A percentile compares a stretch with the other conserved stretches of the same genome.
phyloP scores from a whole-genome alignment of 2,888 invertebrate species.

The Rugalucina vietnamica region DNA sequence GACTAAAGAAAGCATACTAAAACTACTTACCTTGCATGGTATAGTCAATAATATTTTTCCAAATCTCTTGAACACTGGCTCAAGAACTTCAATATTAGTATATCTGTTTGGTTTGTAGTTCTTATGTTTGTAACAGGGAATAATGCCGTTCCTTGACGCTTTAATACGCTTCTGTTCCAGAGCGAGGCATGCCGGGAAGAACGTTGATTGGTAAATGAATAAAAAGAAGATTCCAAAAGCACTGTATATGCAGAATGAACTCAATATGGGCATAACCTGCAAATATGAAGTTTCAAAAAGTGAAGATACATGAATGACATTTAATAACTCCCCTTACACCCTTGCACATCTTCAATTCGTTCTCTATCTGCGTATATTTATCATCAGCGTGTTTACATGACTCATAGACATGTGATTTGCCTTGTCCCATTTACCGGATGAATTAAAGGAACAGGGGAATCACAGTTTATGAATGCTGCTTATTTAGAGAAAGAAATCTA shows the following conservation, averaged over 20 bases:
- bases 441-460: too few species aligned
- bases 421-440: too few species aligned
- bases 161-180: constrained; percentile 86
- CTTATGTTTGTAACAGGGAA: constrained; percentile 88
- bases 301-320: too few species aligned
- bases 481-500: too few species aligned
- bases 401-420: too few species aligned
- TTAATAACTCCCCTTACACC: too few species aligned
- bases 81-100: constrained; percentile 2
- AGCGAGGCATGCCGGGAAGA: constrained; percentile 91
- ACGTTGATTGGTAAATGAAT: constrained; percentile 88
- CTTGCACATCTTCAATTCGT: too few species aligned
- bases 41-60: background rate
- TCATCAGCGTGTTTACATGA: too few species aligned
- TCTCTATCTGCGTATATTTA: too few species aligned
- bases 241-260: constrained; percentile 92
- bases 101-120: constrained; percentile 83
- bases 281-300: background rate
- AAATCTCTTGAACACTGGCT: constrained; percentile 10
- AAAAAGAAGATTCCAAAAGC: constrained; percentile 91
- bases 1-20: too few species aligned
- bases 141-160: constrained; percentile 44
- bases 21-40: constrained; percentile 1
- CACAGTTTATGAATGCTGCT: too few species aligned
- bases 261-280: constrained; percentile 88